These are phyloP conservation scores for Eupeodes latifasciatus DNA, from an alignment of 2,888 invertebrate genomes.

Conservation along the genomic window DNA sequence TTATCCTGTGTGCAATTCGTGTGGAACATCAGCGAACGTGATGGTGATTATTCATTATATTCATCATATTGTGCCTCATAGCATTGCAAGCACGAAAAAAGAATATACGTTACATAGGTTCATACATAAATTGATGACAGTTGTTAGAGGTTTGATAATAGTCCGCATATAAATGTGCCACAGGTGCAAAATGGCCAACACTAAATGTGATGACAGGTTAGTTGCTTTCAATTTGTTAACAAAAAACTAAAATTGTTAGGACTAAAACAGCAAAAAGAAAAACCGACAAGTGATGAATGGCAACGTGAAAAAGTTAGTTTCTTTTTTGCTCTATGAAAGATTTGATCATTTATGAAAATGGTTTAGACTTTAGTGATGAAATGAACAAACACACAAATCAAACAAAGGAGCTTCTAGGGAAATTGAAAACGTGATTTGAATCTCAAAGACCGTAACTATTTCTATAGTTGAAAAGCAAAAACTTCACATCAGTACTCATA, in stretches of 20 bases:
- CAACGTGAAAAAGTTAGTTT: background rate
- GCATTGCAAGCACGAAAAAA: background rate
- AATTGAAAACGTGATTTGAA: constrained; percentile 3
- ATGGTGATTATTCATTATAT: constrained; percentile 70
- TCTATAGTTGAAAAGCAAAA: too few species aligned
- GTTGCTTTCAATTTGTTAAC: constrained; percentile 35
- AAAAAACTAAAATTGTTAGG: background rate
- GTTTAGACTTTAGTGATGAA: background rate
- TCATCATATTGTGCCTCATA: constrained; percentile 18
- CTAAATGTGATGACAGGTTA: constrained; percentile 40
- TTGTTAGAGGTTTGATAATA: constrained; percentile 60
- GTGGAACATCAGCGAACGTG: constrained; percentile 42
- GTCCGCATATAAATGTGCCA: constrained; percentile 44
- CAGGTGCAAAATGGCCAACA: constrained; percentile 58
- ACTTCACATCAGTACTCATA: too few species aligned
- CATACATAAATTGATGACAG: constrained; percentile 21
- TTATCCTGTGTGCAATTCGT: constrained; percentile 62
- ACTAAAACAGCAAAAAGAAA: background rate
- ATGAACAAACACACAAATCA: background rate
- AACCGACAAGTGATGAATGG: constrained; percentile 6
- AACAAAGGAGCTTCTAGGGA: background rate
- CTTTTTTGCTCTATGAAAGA: background rate
- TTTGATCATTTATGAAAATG: background rate
- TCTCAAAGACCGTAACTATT: background rate
- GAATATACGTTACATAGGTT: background rate